Evolutionary conservation across 2,797 vertebrate species (phyloP), one percentile per base, ranked within the genome.

Genomic region (Sphenopsis melanotis): DNA sequence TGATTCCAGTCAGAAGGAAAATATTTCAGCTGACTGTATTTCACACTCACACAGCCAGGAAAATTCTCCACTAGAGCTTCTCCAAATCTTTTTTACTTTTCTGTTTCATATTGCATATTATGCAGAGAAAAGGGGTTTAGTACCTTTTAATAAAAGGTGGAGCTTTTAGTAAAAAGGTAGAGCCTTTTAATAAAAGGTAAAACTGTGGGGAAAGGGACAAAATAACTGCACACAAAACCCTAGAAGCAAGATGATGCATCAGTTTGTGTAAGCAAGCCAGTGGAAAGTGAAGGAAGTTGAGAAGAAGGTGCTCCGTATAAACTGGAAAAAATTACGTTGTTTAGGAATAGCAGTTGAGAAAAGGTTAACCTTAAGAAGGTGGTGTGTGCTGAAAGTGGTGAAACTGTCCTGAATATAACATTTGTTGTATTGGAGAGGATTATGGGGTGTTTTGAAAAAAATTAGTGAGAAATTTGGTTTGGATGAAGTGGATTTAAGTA

Each of bases 361-460:
- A 52, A 61, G 10, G 15, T 23, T 61, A 49, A 50, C 39, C 5
- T 32, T 79, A n/a, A 37, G 6, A 27, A 71, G 8, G 3, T 65
- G 22, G 5, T 29, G 8, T 39, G 10, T 83, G 22, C 14, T 42
- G 46, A 39, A 72, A 65, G 15, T 36, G 5, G 4, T 59, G 19
- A 66, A 61, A 5, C 16, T 74, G 16, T 34, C 34, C 24, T 56
- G 36, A 36, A 30, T 19, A 4, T 29, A 82, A 8, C 0, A 0
- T 19, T 37, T 7, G 20, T 77, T 63, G 8, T 50, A 7, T 39
- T 41, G 30, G 32, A 47, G 26, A 32, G 16, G 15, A 29, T 15
- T 60, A 27, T n/a, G 30, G 3, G 10, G 6, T 37, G 37, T 37
- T 37, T 37, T 37, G 37, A 37, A 37, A 37, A 37, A 37, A 37